These are phyloP conservation scores for Pogonophryne albipinna DNA, from an alignment of 2,797 vertebrate genomes.

Conservation along the genomic window DNA sequence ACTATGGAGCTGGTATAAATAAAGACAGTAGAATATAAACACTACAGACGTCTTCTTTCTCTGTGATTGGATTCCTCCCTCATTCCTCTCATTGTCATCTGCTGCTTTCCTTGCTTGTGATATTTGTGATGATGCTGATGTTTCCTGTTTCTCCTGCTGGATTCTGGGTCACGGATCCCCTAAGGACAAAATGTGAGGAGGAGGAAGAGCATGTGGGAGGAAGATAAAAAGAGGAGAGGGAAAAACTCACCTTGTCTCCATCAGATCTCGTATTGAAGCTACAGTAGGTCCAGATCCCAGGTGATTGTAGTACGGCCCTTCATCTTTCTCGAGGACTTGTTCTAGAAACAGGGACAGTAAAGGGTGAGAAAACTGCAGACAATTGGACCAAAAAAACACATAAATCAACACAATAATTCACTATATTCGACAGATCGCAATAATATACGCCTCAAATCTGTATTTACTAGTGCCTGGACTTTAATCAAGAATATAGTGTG, in stretches of 20 bases:
- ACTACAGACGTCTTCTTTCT: not conserved
- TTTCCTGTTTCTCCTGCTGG: slow-evolving; percentile 76
- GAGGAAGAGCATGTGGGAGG: slow-evolving; percentile 28
- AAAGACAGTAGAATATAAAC: too few relatives aligned
- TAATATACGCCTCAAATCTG: not conserved
- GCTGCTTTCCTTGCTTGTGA: slow-evolving; percentile 52
- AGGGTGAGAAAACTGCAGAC: slow-evolving; percentile 25
- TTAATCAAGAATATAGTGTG: slow-evolving; percentile 6
- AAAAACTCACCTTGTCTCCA: slow-evolving; percentile 92
- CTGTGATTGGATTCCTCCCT: slow-evolving; percentile 29
- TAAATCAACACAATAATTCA: not conserved
- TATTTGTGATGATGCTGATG: slow-evolving; percentile 78
- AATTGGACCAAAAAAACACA: not conserved
- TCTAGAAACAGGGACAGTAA: slow-evolving; percentile 80
- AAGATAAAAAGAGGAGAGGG: slow-evolving; percentile 4
- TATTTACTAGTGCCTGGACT: not conserved
- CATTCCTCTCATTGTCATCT: slow-evolving; percentile 52
- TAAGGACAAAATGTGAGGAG: slow-evolving; percentile 73
- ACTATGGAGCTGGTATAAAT: too few relatives aligned
- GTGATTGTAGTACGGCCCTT: slow-evolving; percentile 98
- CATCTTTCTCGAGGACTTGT: slow-evolving; percentile 96
- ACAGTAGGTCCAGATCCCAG: slow-evolving; percentile 96
- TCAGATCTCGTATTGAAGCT: slow-evolving; percentile 92
- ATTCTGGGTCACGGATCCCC: slow-evolving; percentile 86
- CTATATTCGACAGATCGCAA: too few relatives aligned